phyloP scores from a whole-genome alignment of 2,888 invertebrate species.

The Polydrusus tereticollis region DNA sequence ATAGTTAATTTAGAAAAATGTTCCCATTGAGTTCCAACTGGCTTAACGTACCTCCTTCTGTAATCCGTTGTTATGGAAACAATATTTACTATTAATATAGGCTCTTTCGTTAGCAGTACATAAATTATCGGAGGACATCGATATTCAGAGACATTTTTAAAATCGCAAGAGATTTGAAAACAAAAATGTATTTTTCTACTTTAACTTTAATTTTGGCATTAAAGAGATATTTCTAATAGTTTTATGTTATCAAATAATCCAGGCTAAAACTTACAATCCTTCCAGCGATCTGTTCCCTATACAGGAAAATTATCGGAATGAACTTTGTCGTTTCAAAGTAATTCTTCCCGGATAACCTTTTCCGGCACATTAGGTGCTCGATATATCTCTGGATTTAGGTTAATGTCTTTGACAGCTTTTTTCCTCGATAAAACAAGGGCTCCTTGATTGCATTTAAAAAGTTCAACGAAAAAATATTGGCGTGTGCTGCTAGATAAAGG shows the following conservation, averaged over 20 bases:
- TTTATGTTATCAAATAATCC: background rate
- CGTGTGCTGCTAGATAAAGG: background rate
- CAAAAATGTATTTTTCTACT: too few relatives aligned
- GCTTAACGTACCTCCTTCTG: too few relatives aligned
- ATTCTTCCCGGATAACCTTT: slow-evolving; percentile 21
- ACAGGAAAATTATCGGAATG: slow-evolving; percentile 16
- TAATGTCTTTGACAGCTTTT: slow-evolving; percentile 23
- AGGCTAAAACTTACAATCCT: background rate
- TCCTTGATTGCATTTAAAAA: slow-evolving; percentile 20
- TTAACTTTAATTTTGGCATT: too few relatives aligned
- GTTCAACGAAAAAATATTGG: slow-evolving; percentile 15
- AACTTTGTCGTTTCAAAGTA: slow-evolving; percentile 20
- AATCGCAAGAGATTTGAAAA: too few relatives aligned
- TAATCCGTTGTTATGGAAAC: too few relatives aligned
- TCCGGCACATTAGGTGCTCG: slow-evolving; percentile 15
- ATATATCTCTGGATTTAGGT: slow-evolving; percentile 23
- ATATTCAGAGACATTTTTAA: too few relatives aligned
- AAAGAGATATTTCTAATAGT: background rate
- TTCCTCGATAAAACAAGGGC: slow-evolving; percentile 19
- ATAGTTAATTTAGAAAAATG: too few relatives aligned
- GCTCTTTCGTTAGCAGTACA: too few relatives aligned
- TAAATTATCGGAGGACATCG: too few relatives aligned
- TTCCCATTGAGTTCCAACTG: too few relatives aligned
- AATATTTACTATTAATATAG: too few relatives aligned
- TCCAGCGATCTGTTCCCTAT: background rate